These are phyloP conservation scores for Gavia stellata DNA, from an alignment of 2,113 vertebrate species.

Conservation along the genomic window DNA sequence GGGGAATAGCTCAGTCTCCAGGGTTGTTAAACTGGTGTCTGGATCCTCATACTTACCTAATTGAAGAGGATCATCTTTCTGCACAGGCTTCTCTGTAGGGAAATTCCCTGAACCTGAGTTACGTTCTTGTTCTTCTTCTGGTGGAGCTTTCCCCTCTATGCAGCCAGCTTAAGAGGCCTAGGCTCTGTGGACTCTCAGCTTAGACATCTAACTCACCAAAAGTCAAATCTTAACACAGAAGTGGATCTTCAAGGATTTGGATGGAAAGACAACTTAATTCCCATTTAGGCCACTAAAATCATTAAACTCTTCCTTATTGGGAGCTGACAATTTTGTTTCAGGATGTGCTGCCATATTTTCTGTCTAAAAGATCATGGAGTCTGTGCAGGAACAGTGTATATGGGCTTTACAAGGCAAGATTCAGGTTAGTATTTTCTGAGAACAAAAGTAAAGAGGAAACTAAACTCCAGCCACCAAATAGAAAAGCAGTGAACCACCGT, in stretches of 20 bases:
- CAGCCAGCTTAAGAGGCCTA: background rate
- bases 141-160: background rate
- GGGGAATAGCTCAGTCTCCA: background rate
- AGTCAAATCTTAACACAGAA: background rate
- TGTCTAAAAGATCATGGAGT: background rate
- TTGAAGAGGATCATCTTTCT: background rate
- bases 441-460: background rate
- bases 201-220: background rate
- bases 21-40: background rate
- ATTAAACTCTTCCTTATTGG: background rate
- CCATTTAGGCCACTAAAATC: background rate
- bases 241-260: background rate
- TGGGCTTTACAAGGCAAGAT: background rate
- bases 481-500: background rate
- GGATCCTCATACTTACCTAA: background rate
- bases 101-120: background rate
- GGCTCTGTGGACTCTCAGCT: background rate
- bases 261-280: background rate
- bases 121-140: background rate
- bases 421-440: background rate
- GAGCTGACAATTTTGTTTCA: background rate
- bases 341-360: background rate
- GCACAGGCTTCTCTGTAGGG: background rate
- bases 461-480: background rate
- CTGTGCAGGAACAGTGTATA: background rate